These are phyloP conservation scores for Clanis bilineata DNA, from an alignment of 2,888 invertebrate species.

Conservation along the genomic window DNA sequence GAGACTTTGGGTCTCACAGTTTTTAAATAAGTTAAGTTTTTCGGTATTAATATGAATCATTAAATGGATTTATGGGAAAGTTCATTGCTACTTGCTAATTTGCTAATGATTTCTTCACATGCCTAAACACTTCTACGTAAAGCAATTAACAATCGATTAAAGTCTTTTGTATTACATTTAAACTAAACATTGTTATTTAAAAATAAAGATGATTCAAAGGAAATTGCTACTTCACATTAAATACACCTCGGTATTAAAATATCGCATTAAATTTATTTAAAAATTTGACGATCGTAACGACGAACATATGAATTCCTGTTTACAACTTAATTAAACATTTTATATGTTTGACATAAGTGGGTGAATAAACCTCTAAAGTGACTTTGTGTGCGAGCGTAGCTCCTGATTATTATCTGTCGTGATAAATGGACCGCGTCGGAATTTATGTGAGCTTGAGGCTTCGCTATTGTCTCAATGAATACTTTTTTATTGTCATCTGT, in stretches of 20 bases:
- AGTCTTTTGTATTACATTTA: not conserved
- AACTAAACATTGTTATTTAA: not conserved
- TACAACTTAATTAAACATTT: slow-evolving; percentile 44
- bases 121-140: not conserved
- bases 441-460: slow-evolving; percentile 72
- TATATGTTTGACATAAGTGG: slow-evolving; percentile 54
- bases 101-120: not conserved
- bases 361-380: slow-evolving; percentile 64
- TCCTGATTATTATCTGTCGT: slow-evolving; percentile 71
- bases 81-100: not conserved
- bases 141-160: not conserved
- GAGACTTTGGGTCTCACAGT: no score
- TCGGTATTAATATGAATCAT: not conserved
- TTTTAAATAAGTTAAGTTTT: not conserved
- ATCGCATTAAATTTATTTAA: not conserved
- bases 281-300: not conserved
- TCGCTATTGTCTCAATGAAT: slow-evolving; percentile 81
- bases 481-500: slow-evolving; percentile 77
- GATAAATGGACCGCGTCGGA: slow-evolving; percentile 79
- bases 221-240: not conserved
- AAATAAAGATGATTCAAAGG: no score
- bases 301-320: slow-evolving; percentile 14
- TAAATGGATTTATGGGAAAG: not conserved
- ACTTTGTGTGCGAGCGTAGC: slow-evolving; percentile 57
- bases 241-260: not conserved